Evolutionary conservation across 2,888 invertebrate genomes (phyloP).

Genomic region (Drosophila eohydei): DNA sequence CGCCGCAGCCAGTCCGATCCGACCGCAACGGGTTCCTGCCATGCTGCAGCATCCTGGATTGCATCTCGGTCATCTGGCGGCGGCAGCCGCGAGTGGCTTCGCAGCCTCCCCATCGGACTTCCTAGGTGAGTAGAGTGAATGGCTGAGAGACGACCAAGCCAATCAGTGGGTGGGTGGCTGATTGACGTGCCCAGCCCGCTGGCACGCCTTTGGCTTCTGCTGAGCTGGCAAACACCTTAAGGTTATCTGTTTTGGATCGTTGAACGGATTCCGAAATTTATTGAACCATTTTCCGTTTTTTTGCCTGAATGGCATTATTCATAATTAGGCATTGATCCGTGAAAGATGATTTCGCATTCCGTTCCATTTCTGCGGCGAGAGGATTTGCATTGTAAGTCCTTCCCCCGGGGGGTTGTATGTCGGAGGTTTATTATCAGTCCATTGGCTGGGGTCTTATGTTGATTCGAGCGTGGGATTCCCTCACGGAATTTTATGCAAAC

Average conservation of each 20-base stretch:
- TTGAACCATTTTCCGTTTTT: constrained; percentile 24
- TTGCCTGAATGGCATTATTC: constrained; percentile 78
- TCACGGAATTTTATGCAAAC: constrained; percentile 62
- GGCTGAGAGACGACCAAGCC: not conserved
- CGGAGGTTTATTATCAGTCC: constrained; percentile 9
- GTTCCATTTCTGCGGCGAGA: constrained; percentile 63
- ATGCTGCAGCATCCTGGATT: constrained; percentile 86
- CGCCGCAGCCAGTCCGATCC: constrained; percentile 86
- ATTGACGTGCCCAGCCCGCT: not conserved
- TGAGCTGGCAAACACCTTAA: constrained; percentile 69
- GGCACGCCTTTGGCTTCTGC: constrained; percentile 10
- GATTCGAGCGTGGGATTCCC: constrained; percentile 70
- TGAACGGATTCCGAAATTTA: constrained; percentile 51
- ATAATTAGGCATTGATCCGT: constrained; percentile 82
- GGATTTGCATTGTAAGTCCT: constrained; percentile 72
- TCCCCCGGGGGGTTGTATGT: not conserved
- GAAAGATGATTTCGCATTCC: constrained; percentile 82
- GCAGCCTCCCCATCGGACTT: constrained; percentile 91
- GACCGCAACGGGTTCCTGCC: constrained; percentile 84
- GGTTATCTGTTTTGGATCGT: constrained; percentile 44
- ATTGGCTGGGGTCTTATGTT: constrained; percentile 71
- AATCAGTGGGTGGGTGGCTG: not conserved
- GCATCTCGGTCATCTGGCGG: constrained; percentile 88
- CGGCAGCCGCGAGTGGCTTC: constrained; percentile 87
- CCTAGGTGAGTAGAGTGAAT: constrained; percentile 87